Percentiles rank a stretch among this genome's conserved stretches.
Evolutionary conservation across 2,113 vertebrate species (phyloP).

Genomic region (Hiodon tergisus): DNA sequence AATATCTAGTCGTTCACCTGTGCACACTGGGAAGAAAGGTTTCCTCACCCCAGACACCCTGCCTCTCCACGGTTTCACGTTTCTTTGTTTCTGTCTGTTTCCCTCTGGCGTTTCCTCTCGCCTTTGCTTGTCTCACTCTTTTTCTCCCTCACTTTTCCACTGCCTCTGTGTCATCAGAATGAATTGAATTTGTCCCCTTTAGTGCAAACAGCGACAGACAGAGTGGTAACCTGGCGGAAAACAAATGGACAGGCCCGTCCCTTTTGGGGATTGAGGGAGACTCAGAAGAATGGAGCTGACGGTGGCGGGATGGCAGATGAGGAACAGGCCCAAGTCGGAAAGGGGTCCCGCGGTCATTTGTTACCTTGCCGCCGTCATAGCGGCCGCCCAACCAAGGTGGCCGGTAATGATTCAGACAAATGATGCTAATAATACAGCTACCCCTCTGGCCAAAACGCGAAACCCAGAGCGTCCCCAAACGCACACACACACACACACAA

Average conservation of each 20-base stretch:
- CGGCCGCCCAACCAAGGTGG: slow-evolving; percentile 87
- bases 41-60: neutral
- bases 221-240: slow-evolving; percentile 92
- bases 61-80: no score
- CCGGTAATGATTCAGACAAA: slow-evolving; percentile 92
- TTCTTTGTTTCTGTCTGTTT: slow-evolving; percentile 24
- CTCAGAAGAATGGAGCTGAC: slow-evolving; percentile 73
- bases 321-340: slow-evolving; percentile 84
- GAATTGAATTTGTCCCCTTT: slow-evolving; percentile 97
- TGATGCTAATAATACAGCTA: slow-evolving; percentile 93
- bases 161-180: slow-evolving; percentile 88
- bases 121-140: slow-evolving; percentile 71
- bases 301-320: slow-evolving; percentile 75
- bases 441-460: slow-evolving; percentile 80
- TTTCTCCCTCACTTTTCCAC: slow-evolving; percentile 54
- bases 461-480: slow-evolving; percentile 5
- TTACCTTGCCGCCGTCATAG: slow-evolving; percentile 89
- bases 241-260: slow-evolving; percentile 88
- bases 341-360: slow-evolving; percentile 84
- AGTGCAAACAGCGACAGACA: slow-evolving; percentile 97
- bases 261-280: slow-evolving; percentile 85
- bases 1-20: no score
- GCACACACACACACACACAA: no score
- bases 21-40: neutral
- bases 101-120: slow-evolving; percentile 18